Evolutionary conservation across 1,140 invertebrate genomes (phyloP).

Genomic region (Danaus melanippus): DNA sequence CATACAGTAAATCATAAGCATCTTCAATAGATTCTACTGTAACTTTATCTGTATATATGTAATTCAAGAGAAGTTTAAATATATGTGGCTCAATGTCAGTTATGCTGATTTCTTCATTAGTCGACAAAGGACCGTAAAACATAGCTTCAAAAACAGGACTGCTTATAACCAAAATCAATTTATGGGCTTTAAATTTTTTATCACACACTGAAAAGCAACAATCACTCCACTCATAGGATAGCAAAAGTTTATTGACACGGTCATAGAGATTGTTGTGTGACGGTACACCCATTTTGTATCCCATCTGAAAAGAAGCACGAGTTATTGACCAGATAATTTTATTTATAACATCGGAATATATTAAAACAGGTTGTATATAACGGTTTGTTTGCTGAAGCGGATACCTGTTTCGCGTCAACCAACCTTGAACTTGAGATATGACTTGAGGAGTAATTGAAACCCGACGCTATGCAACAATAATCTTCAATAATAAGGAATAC

Average conservation of each 20-base stretch:
- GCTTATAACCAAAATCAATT: slow-evolving; percentile 77
- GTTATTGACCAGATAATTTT: no score
- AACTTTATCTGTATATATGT: slow-evolving; percentile 72
- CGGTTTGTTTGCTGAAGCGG: slow-evolving; percentile 12
- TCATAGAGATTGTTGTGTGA: slow-evolving; percentile 56
- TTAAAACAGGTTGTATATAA: slow-evolving; percentile 14
- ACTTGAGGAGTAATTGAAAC: slow-evolving; percentile 11
- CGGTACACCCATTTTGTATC: slow-evolving; percentile 30
- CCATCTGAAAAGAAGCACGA: slow-evolving; percentile 48
- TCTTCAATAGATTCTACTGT: slow-evolving; percentile 64
- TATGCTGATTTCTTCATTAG: slow-evolving; percentile 61
- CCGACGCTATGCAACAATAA: background rate
- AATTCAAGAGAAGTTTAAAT: slow-evolving; percentile 72
- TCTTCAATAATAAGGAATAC: background rate
- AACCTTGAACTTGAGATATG: slow-evolving; percentile 31
- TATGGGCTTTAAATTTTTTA: slow-evolving; percentile 75
- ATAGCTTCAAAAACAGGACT: slow-evolving; percentile 86
- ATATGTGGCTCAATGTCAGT: slow-evolving; percentile 70
- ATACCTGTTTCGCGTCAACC: slow-evolving; percentile 18
- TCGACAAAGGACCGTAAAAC: slow-evolving; percentile 78
- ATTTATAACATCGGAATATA: background rate
- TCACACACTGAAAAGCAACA: slow-evolving; percentile 70
- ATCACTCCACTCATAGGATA: slow-evolving; percentile 71
- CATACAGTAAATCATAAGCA: slow-evolving; percentile 73
- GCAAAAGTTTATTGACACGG: slow-evolving; percentile 61